A percentile compares a stretch with the other conserved stretches of the same genome.
Conservation (phyloP, 2,797 vertebrate species). For the Amblyraja radiata region DNA sequence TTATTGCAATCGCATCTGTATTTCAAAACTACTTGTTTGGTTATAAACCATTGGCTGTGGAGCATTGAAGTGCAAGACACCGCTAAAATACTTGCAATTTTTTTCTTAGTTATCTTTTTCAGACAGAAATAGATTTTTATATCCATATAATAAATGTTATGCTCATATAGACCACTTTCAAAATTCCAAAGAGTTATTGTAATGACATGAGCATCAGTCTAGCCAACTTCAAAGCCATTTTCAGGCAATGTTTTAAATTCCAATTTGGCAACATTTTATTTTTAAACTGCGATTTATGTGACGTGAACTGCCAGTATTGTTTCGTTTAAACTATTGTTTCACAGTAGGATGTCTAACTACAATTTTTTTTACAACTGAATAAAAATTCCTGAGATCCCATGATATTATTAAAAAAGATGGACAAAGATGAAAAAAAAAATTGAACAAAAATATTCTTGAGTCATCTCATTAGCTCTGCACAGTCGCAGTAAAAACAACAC, state of each 20-base stretch:
- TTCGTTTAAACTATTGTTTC: background rate
- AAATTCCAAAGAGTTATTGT: constrained; percentile 9
- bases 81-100: background rate
- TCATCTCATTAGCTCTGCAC: background rate
- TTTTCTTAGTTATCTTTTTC: too few relatives aligned
- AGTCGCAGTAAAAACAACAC: too few relatives aligned
- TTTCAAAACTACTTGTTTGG: background rate
- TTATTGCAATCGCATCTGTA: background rate
- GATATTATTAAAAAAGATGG: background rate
- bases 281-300: background rate
- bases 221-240: background rate
- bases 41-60: background rate
- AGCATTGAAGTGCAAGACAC: background rate
- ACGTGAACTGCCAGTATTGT: constrained; percentile 13
- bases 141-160: background rate
- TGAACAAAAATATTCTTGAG: background rate
- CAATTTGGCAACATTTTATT: background rate
- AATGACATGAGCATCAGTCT: background rate
- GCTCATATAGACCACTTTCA: background rate
- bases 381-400: background rate
- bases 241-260: background rate
- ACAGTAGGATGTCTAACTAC: background rate
- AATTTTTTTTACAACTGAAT: background rate
- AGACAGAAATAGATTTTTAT: constrained; percentile 10
- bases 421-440: background rate